These are phyloP conservation scores for Subanguina moxae DNA, from an alignment of 1,140 invertebrate genomes.

Conservation along the genomic window DNA sequence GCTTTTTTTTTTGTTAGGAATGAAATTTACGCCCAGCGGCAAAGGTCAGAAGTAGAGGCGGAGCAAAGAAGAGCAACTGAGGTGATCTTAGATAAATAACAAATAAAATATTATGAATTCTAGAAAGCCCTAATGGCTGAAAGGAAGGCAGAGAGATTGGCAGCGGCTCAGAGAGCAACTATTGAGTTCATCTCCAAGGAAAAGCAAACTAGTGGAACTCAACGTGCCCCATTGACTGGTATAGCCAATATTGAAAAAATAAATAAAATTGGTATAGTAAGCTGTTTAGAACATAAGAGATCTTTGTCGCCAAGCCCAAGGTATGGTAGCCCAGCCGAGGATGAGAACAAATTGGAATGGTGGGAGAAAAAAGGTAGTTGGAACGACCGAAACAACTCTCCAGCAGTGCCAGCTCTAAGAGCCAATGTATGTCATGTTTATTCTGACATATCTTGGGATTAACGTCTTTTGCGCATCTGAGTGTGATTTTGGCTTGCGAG, in stretches of 20 bases:
- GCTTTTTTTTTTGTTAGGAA: constrained; percentile 37
- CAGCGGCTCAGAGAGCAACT: constrained; percentile 26
- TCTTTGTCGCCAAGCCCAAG: not conserved
- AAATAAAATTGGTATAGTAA: too few relatives aligned
- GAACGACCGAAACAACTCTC: constrained; percentile 11
- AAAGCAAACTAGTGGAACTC: not conserved
- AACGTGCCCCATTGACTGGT: not conserved
- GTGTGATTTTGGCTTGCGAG: too few relatives aligned
- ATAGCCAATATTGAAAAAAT: not conserved
- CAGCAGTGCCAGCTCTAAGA: constrained; percentile 19
- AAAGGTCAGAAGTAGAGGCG: constrained; percentile 32
- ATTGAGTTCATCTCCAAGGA: constrained; percentile 16
- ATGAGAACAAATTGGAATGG: constrained; percentile 28
- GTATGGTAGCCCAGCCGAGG: not conserved
- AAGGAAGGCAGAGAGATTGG: constrained; percentile 41
- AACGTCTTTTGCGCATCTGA: too few relatives aligned
- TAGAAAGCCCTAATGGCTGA: constrained; percentile 28
- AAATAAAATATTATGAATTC: too few relatives aligned
- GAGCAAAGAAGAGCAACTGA: constrained; percentile 22
- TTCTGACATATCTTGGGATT: too few relatives aligned
- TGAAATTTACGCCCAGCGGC: constrained; percentile 38
- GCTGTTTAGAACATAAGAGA: too few relatives aligned
- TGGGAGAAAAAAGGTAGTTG: constrained; percentile 26
- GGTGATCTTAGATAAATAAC: not conserved
- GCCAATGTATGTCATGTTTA: too few relatives aligned